Percentiles rank a stretch among this genome's conserved stretches.
phyloP scores from a whole-genome alignment of 2,113 vertebrate species.

The Channa maculata region DNA sequence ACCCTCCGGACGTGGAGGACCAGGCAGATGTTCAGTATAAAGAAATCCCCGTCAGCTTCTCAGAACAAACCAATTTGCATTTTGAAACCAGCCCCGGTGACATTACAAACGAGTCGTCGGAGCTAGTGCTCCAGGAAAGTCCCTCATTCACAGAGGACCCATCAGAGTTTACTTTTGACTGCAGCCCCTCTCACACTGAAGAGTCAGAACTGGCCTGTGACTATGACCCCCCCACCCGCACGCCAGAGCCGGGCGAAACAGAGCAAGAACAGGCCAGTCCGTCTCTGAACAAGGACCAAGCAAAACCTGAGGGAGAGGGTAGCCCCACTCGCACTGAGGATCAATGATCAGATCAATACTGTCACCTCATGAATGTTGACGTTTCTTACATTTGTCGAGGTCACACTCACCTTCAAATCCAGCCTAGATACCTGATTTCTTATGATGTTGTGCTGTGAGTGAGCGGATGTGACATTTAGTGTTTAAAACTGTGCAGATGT shows the following conservation, averaged over 20 bases:
- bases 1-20: conserved; percentile 83
- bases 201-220: conserved; percentile 79
- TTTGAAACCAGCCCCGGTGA: conserved; percentile 73
- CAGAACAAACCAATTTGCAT: conserved; percentile 73
- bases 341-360: conserved; percentile 50
- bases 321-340: conserved; percentile 48
- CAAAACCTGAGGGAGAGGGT: conserved; percentile 58
- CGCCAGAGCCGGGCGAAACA: conserved; percentile 53
- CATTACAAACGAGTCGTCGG: conserved; percentile 60
- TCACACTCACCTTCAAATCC: conserved; percentile 54
- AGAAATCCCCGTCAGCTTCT: conserved; percentile 84
- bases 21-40: conserved; percentile 67
- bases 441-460: conserved; percentile 43
- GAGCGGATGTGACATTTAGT: conserved; percentile 27
- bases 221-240: conserved; percentile 61
- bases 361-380: conserved; percentile 60
- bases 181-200: conserved; percentile 80
- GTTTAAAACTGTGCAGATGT: conserved; percentile 17
- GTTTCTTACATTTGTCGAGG: conserved; percentile 64
- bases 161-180: conserved; percentile 81
- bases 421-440: conserved; percentile 58
- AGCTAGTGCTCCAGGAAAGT: conserved; percentile 76
- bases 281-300: conserved; percentile 52
- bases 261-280: conserved; percentile 49
- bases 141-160: conserved; percentile 78